Evolutionary conservation across 2,797 vertebrate species (phyloP).

Genomic region (Botia kubotai): DNA sequence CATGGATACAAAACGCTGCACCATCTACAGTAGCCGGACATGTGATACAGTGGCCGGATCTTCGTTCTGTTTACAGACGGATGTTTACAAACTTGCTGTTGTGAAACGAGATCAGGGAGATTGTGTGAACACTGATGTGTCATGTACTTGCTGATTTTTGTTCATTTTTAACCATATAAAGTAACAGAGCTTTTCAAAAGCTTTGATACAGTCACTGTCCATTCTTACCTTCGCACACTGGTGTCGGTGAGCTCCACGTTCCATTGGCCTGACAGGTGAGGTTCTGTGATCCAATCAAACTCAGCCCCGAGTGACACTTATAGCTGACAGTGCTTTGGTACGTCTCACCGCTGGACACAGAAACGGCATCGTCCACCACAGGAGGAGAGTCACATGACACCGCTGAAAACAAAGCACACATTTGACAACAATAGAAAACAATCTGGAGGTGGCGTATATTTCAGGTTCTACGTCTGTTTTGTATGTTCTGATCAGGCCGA

Average conservation of each 20-base stretch:
- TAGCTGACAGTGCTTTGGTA: conserved; percentile 79
- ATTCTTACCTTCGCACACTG: conserved; percentile 81
- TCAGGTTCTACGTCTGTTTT: background rate
- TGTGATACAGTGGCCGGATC: too few relatives aligned
- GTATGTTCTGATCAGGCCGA: background rate
- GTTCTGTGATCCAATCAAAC: conserved; percentile 78
- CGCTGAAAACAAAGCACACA: conserved; percentile 65
- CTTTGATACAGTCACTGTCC: background rate
- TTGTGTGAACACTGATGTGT: too few relatives aligned
- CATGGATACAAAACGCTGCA: too few relatives aligned
- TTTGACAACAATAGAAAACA: background rate
- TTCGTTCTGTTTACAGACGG: too few relatives aligned
- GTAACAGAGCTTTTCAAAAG: too few relatives aligned
- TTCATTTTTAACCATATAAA: background rate
- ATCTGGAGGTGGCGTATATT: background rate
- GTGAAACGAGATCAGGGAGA: too few relatives aligned
- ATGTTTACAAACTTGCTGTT: too few relatives aligned
- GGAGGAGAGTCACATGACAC: conserved; percentile 81
- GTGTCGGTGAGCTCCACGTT: conserved; percentile 87
- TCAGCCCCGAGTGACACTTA: conserved; percentile 78
- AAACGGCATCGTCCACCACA: conserved; percentile 74
- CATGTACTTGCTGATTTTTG: too few relatives aligned
- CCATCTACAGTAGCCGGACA: too few relatives aligned
- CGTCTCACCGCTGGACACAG: conserved; percentile 70
- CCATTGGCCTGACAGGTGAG: conserved; percentile 85